Evolutionary conservation across 2,113 vertebrate genomes (phyloP).

Genomic region (Naja naja): DNA sequence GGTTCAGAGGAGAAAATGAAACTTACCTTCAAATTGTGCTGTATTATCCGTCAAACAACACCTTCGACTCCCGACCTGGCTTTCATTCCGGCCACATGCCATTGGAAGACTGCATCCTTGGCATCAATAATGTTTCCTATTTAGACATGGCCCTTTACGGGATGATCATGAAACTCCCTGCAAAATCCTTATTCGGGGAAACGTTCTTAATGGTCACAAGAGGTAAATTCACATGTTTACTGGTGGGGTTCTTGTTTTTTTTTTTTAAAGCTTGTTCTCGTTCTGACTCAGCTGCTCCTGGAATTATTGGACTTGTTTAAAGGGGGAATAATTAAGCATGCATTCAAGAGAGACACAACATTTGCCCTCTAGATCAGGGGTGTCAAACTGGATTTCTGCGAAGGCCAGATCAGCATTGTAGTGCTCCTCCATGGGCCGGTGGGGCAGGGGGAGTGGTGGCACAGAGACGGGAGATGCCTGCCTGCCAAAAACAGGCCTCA

Average conservation of each 20-base stretch:
- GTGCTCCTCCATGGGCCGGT: no score
- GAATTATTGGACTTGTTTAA: neutral
- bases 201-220: neutral
- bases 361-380: neutral
- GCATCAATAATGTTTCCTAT: rapidly evolving
- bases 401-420: no score
- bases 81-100: neutral
- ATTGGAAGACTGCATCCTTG: neutral
- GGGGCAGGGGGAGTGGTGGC: no score
- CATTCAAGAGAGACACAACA: neutral
- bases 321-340: neutral
- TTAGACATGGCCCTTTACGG: neutral
- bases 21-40: neutral
- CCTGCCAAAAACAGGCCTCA: no score
- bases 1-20: neutral
- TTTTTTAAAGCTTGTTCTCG: neutral
- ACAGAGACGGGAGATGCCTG: no score
- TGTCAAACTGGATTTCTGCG: no score
- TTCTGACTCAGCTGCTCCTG: neutral
- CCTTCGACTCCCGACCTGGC: neutral
- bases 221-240: neutral
- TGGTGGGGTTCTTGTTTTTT: neutral
- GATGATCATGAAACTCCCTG: neutral
- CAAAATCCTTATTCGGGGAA: neutral
- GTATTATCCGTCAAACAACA: neutral